These are phyloP conservation scores for Gila robusta DNA, from an alignment of 2,797 vertebrate genomes.

Conservation along the genomic window DNA sequence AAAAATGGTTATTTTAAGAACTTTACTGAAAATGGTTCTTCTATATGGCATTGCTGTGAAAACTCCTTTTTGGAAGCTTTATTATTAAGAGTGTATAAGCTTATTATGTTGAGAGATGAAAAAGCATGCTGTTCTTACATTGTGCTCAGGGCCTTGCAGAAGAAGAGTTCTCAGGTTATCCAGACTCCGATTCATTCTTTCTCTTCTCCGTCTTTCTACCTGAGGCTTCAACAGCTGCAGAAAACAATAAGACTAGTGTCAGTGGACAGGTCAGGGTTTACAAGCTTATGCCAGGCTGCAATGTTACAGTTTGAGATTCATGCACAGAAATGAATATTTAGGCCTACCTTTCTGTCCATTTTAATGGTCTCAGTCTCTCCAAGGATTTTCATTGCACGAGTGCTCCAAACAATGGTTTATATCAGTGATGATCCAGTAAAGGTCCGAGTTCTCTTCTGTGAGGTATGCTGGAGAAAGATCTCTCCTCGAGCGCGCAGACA, in stretches of 20 bases:
- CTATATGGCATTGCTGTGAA: too few species aligned
- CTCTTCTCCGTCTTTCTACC: constrained; percentile 85
- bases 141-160: constrained; percentile 76
- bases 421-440: neutral
- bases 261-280: constrained; percentile 12
- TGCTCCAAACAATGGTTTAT: constrained; percentile 20
- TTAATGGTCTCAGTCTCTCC: constrained; percentile 57
- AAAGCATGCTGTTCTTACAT: constrained; percentile 73
- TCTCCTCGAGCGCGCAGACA: neutral
- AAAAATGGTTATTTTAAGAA: too few species aligned
- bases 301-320: neutral
- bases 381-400: constrained; percentile 62
- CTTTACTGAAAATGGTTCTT: too few species aligned
- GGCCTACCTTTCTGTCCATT: constrained; percentile 72
- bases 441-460: neutral
- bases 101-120: neutral
- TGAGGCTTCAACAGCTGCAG: constrained; percentile 85
- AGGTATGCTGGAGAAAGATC: neutral
- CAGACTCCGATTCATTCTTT: constrained; percentile 87
- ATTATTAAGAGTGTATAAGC: neutral
- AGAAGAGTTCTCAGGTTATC: constrained; percentile 82
- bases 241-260: constrained; percentile 4
- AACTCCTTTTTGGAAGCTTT: too few species aligned
- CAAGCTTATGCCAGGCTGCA: neutral
- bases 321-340: constrained; percentile 26